Conservation (phyloP, 2,888 invertebrate genomes). For the Caenorhabditis imperialis region DNA sequence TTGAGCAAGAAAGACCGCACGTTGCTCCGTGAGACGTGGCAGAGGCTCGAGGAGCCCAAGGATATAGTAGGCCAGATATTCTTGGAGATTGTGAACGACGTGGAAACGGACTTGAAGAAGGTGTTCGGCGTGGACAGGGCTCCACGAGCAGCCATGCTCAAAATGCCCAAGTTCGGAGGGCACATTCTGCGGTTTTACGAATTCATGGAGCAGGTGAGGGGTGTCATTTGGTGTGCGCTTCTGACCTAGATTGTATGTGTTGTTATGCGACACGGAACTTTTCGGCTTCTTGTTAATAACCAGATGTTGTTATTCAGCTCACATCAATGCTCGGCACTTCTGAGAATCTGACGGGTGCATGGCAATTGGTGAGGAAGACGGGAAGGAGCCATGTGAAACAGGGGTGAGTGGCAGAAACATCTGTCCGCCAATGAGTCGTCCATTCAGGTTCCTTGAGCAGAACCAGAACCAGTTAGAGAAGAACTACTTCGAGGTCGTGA, state of each 20-base stretch:
- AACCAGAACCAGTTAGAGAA: slow-evolving; percentile 76
- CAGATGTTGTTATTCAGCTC: slow-evolving; percentile 56
- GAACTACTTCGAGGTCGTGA: slow-evolving; percentile 76
- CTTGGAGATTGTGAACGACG: slow-evolving; percentile 75
- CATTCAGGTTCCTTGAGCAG: slow-evolving; percentile 71
- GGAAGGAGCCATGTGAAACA: slow-evolving; percentile 71
- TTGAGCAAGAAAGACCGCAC: slow-evolving; percentile 75
- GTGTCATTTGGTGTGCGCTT: no score
- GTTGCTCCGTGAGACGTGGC: slow-evolving; percentile 73
- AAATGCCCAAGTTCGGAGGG: slow-evolving; percentile 77
- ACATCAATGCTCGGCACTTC: slow-evolving; percentile 77
- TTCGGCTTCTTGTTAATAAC: no score
- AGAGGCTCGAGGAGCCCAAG: slow-evolving; percentile 75
- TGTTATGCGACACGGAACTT: no score
- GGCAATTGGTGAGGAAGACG: slow-evolving; percentile 77
- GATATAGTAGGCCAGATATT: slow-evolving; percentile 76
- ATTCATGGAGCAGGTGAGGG: slow-evolving; percentile 76
- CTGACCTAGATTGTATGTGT: not conserved
- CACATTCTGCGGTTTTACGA: slow-evolving; percentile 75
- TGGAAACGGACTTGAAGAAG: slow-evolving; percentile 75
- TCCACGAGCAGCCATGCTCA: slow-evolving; percentile 73
- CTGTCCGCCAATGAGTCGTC: slow-evolving; percentile 2
- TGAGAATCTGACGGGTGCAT: slow-evolving; percentile 76
- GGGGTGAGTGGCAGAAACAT: slow-evolving; percentile 25
- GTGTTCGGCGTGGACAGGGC: slow-evolving; percentile 77